Evolutionary conservation across 2,113 vertebrate genomes (phyloP), one percentile per base, ranked within the genome.

Genomic region (Vulpes vulpes): DNA sequence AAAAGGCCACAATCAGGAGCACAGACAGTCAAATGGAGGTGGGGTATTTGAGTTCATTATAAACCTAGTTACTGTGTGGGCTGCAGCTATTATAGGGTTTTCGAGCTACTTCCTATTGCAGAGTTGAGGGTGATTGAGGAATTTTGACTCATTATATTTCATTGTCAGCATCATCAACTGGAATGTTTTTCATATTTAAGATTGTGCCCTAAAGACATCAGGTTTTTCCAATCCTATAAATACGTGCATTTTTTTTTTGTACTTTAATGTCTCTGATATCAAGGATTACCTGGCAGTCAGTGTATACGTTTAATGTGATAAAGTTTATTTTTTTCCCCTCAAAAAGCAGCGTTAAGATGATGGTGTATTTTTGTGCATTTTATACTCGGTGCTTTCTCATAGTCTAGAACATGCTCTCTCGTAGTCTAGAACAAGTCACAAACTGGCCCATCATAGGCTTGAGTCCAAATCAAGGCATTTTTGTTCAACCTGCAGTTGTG

Each of bases 181-280:
- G 23, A 8, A 20, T 79, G 32, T 51, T 95, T 89, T 92, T 92
- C 32, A 57, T 89, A 83, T 97, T 82, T 90, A 79, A 73, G 14
- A 51, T 55, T 86, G 9, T 57, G 1, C 14, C 16, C 25, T 87
- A 79, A 11, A 81, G 64, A 35, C 22, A 27, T 3, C 17, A 55
- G 14, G 51, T 57, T 60, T 96, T 71, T 69, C 23, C 67, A 87
- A 2, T 49, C 30, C 67, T 80, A 59, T 78, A 16, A 65, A 86
- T 49, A 23, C n/a, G 8, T 30, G 73, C 5, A 43, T 43, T 43
- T 22, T 57, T 71, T 62, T 89, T 57, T 53, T 10, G 65, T 20
- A 57, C 32, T 93, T 79, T 89, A 43, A 59, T 12, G 12, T 92
- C 89, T 83, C 62, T 94, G 38, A 32, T 62, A 71, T 59, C 23